phyloP scores from a whole-genome alignment of 2,888 invertebrate genomes.

The Branchellion lobata region DNA sequence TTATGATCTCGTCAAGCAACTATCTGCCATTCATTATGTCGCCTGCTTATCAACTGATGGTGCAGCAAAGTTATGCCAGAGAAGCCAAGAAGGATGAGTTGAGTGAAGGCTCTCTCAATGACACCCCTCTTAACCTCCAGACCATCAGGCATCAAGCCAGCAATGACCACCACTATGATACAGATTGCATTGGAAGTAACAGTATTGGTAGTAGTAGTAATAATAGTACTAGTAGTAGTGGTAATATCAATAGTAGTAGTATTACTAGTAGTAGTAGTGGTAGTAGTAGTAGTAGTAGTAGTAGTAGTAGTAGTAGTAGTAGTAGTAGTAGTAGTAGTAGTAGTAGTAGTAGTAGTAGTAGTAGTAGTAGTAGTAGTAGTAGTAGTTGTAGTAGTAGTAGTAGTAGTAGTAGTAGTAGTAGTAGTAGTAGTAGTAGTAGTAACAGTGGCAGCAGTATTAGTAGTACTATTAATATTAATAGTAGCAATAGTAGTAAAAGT shows the following conservation, averaged over 20 bases:
- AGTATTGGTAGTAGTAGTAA: too few species aligned
- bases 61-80: background rate
- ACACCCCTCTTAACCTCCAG: background rate
- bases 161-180: too few species aligned
- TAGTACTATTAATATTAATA: too few species aligned
- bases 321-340: constrained; percentile 37
- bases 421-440: constrained; percentile 23
- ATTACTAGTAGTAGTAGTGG: too few species aligned
- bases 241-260: too few species aligned
- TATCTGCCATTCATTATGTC: constrained; percentile 20
- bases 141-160: background rate
- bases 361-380: constrained; percentile 38
- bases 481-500: too few species aligned
- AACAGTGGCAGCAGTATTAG: too few species aligned
- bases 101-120: background rate
- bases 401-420: constrained; percentile 25
- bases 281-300: constrained; percentile 22
- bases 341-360: constrained; percentile 34
- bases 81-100: background rate
- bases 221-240: too few species aligned
- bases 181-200: too few species aligned
- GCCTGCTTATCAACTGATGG: constrained; percentile 16
- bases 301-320: constrained; percentile 26
- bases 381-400: constrained; percentile 31
- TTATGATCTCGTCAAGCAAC: constrained; percentile 11